Evolutionary conservation across 1,140 invertebrate genomes (phyloP).

Genomic region (Drusus annulatus): DNA sequence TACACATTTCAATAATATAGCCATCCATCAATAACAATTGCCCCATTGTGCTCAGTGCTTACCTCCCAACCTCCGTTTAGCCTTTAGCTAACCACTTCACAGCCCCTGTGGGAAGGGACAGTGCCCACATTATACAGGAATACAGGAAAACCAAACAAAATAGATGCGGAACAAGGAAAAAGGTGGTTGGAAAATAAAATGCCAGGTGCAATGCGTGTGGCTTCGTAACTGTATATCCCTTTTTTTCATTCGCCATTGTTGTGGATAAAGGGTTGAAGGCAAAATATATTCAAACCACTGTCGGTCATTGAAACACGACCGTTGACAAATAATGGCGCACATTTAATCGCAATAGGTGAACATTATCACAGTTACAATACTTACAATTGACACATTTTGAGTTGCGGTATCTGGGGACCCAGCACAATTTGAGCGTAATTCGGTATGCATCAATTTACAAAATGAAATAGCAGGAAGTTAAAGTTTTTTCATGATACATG

Average conservation of each 20-base stretch:
- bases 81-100: background rate
- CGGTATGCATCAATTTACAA: too few species aligned
- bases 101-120: background rate
- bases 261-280: slow-evolving; percentile 33
- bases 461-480: too few species aligned
- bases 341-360: slow-evolving; percentile 11
- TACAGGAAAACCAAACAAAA: slow-evolving; percentile 37
- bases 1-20: background rate
- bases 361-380: background rate
- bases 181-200: slow-evolving; percentile 32
- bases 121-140: background rate
- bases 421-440: too few species aligned
- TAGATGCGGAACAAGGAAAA: slow-evolving; percentile 28
- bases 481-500: too few species aligned
- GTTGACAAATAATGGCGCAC: slow-evolving; percentile 42
- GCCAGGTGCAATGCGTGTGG: slow-evolving; percentile 52
- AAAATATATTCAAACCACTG: slow-evolving; percentile 38
- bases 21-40: slow-evolving; percentile 6
- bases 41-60: background rate
- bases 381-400: too few species aligned
- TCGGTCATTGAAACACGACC: slow-evolving; percentile 2
- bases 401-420: too few species aligned
- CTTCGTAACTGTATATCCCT: slow-evolving; percentile 39
- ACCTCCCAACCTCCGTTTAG: background rate
- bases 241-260: slow-evolving; percentile 41